Base-by-base conservation (phyloP, 2,888 invertebrate species). In the Mythimna vitellina region DNA sequence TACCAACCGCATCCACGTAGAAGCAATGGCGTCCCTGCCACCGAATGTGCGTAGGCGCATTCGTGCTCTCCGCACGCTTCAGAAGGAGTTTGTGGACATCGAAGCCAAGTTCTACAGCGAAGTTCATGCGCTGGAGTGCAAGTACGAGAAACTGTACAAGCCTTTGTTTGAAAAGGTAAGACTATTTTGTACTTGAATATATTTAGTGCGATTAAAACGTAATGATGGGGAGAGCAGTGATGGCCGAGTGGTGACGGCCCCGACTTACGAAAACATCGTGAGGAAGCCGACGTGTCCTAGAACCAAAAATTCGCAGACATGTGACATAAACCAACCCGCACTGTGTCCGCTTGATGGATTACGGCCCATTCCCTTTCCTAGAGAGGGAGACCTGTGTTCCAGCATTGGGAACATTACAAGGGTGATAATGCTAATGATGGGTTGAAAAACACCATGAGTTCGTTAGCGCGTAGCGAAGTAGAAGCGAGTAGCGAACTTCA, bases 31-130 rank as follows among this genome's bases (percentile, higher is more conserved):
- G 62, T 92, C 97, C 64, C 95, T 98, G 78, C 98, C 98, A 51
- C 97, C 97, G 63, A 96, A 97, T 63, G 98, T 99, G 53, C 98
- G 98, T 92, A 96, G 98, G 87, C 96, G 99, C 91, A 96, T 99
- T 83, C 98, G 98, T 89, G 98, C 98, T 0, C 95, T 99, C 70
- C 98, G 99, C 91, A 98, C 98, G 82, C 93, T 99, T 3, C 99
- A 99, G 93, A 96, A 98, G 87, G 97, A 98, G 87, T 97, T 98
- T 63, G 98, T 98, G 9, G 97, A 98, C 89, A 97, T 99, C 70
- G 99, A 99, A 93, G 98, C 98, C 0, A 97, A 99, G 90, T 99
- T 99, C 95, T 99, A 99, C 94, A 97, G 98, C 88, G 99, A 99
- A 89, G 98, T 99, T 56, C 99, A 99, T 91, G 97, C 97, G 32